Percentiles rank a stretch among this genome's conserved stretches.
phyloP scores from a whole-genome alignment of 2,888 invertebrate species.

The Marronus borbonicus region DNA sequence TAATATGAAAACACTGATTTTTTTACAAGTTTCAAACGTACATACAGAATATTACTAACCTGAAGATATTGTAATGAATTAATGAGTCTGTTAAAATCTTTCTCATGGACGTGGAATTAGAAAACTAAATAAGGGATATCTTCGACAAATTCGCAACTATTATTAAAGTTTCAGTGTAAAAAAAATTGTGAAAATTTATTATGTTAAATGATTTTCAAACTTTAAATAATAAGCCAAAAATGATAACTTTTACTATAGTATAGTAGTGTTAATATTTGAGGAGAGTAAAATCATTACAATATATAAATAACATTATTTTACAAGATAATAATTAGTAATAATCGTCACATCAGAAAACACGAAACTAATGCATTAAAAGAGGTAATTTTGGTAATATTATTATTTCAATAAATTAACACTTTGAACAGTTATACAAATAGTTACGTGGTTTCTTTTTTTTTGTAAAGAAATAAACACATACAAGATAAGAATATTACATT shows the following conservation, averaged over 20 bases:
- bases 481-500: conserved; percentile 16
- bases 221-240: too few species aligned
- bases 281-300: too few species aligned
- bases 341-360: conserved; percentile 50
- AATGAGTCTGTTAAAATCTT: too few species aligned
- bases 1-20: conserved; percentile 62
- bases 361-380: conserved; percentile 39
- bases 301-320: conserved; percentile 53
- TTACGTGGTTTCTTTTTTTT: background rate
- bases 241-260: too few species aligned
- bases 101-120: too few species aligned
- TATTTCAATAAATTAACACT: conserved; percentile 26
- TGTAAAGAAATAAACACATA: conserved; percentile 36
- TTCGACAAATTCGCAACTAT: too few species aligned
- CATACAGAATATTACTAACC: conserved; percentile 59
- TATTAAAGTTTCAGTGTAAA: too few species aligned
- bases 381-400: conserved; percentile 40
- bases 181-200: too few species aligned
- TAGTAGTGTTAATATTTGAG: too few species aligned
- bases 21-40: conserved; percentile 62
- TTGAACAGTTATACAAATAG: conserved; percentile 27
- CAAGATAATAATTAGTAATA: conserved; percentile 58
- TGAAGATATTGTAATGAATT: conserved; percentile 25
- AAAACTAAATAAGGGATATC: too few species aligned
- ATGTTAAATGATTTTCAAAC: too few species aligned